A percentile compares a stretch with the other conserved stretches of the same genome.
Conservation (phyloP, 2,888 invertebrate genomes). For the Acanthoscelides obtectus region DNA sequence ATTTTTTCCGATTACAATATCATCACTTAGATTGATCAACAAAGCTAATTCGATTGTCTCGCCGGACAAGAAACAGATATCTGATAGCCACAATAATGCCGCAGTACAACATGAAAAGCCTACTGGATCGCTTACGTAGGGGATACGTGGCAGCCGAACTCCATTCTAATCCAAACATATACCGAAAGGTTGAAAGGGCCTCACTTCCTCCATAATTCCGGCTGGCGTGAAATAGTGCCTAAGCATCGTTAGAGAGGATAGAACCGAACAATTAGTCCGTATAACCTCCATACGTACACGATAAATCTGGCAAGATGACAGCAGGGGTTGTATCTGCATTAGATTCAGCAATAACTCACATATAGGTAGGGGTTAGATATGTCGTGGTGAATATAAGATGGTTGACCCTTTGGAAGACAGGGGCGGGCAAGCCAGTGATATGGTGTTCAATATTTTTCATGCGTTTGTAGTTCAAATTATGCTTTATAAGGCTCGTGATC, state of each 20-base stretch:
- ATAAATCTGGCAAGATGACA: not conserved
- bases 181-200: not conserved
- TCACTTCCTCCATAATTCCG: not conserved
- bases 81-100: no score
- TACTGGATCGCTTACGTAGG: not conserved
- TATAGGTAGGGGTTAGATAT: not conserved
- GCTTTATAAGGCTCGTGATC: no score
- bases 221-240: not conserved
- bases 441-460: no score
- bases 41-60: no score
- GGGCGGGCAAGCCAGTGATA: no score
- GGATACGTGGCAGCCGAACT: not conserved
- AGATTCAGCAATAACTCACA: not conserved
- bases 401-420: no score
- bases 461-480: no score
- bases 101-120: not conserved
- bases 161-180: not conserved
- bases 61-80: no score
- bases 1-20: no score
- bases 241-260: not conserved
- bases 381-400: not conserved
- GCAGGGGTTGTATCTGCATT: not conserved
- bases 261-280: not conserved
- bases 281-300: not conserved
- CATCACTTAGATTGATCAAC: no score